Percentiles rank a stretch among this genome's conserved stretches.
These are phyloP conservation scores for Ascaphus truei DNA, from an alignment of 2,113 vertebrate genomes.

Conservation along the genomic window DNA sequence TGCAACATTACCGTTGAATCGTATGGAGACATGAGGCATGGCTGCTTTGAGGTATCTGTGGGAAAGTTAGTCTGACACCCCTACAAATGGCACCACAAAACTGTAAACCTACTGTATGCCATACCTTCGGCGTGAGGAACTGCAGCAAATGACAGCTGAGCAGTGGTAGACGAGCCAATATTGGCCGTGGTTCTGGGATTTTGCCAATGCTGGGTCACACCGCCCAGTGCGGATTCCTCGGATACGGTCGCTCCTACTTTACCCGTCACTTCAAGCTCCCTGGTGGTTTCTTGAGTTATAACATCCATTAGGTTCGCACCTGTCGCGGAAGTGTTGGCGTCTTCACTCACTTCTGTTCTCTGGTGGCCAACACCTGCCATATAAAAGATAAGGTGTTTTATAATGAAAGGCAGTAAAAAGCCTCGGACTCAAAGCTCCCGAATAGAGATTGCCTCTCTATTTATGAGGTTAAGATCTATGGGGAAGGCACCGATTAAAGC, in stretches of 20 bases:
- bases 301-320: conserved; percentile 10
- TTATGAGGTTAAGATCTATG: no score
- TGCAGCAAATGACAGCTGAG: background rate
- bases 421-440: no score
- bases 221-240: background rate
- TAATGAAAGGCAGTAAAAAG: background rate
- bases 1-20: no score
- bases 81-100: no score
- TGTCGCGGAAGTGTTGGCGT: conserved; percentile 32
- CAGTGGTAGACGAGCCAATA: background rate
- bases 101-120: background rate
- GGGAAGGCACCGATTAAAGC: no score
- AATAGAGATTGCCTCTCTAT: no score
- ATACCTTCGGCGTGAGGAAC: conserved; percentile 44
- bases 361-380: conserved; percentile 47
- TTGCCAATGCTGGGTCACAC: conserved; percentile 31
- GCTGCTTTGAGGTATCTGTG: no score
- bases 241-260: conserved; percentile 29
- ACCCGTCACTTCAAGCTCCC: background rate
- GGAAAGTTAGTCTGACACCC: no score
- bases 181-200: conserved; percentile 24
- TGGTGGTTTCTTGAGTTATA: conserved; percentile 20
- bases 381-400: background rate
- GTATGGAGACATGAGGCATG: no score
- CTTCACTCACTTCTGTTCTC: conserved; percentile 37